Base-by-base conservation (phyloP, 2,797 vertebrate genomes). In the Poeciliopsis infans region DNA sequence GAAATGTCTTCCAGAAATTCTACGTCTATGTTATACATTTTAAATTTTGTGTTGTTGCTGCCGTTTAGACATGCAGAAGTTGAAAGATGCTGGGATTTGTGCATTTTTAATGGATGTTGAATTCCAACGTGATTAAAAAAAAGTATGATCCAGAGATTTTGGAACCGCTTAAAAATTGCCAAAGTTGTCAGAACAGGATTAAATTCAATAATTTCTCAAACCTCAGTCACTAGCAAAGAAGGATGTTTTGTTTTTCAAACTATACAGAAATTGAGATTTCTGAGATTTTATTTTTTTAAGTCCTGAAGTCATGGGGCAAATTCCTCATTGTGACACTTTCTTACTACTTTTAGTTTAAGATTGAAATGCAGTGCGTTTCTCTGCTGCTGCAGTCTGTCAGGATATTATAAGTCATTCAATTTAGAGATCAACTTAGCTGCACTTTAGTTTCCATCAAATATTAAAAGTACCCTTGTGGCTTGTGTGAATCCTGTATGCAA, bases 351-450 rank as follows among this genome's bases (percentile, higher is more conserved):
- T 61, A 81, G 45, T 43, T 74, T 41, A 4, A 43, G 33, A 69
- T 45, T 74, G 49, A 51, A 51, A 51, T 23, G 20, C 31, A 13
- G 33, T 53, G 31, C 2, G 7, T 28, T 39, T 31, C 18, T 75
- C 55, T 43, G 43, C 16, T 49, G 49, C 49, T 55, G 43, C 2
- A 49, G 69, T 70, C 16, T 2, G 43, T 79, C 25, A 70, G 36
- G n/a, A 59, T 78, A 53, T 66, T 72, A 57, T n/a, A 76, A 75
- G 45, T 36, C 13, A 64, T 36, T 64, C 59, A 16, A 64, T 18
- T 8, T 36, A 64, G 59, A 20, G 31, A 64, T 64, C 16, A 64
- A 64, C 31, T 18, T 36, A 7, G n/a, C 31, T 61, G 31, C 36
- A 75, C 43, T 36, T 25, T 76, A 71, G 68, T 76, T 61, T 20